Percentiles rank a stretch among this genome's conserved stretches.
Evolutionary conservation across 2,888 invertebrate genomes (phyloP).

Genomic region (Eugnorisma glareosa): DNA sequence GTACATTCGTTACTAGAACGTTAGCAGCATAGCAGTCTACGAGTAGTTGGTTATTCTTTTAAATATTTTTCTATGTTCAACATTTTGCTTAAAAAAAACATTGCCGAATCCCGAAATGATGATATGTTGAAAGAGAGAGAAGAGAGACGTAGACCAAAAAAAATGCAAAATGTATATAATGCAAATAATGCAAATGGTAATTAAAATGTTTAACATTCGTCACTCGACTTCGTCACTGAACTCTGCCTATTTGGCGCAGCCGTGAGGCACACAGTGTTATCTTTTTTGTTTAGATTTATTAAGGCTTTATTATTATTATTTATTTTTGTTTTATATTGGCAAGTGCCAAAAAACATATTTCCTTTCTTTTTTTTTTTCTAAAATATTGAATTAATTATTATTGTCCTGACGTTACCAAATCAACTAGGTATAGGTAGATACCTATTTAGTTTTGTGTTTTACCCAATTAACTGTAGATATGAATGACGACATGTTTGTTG

Average conservation of each 20-base stretch:
- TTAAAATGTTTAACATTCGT: too few relatives aligned
- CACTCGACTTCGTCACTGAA: neutral
- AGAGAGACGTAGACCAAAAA: too few relatives aligned
- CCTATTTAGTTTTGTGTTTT: slow-evolving; percentile 16
- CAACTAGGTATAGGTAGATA: neutral
- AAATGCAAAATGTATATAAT: too few relatives aligned
- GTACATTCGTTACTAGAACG: neutral
- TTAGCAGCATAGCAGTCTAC: neutral
- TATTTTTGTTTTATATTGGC: neutral
- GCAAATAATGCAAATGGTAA: too few relatives aligned
- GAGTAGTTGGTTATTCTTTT: neutral
- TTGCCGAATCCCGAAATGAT: neutral
- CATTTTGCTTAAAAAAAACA: neutral
- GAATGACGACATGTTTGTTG: slow-evolving; percentile 10
- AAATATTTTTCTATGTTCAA: neutral
- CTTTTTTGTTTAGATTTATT: too few relatives aligned
- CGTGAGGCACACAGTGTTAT: neutral
- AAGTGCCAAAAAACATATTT: neutral
- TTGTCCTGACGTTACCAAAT: neutral
- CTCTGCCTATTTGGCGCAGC: neutral
- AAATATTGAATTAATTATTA: neutral
- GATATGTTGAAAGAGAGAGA: too few relatives aligned
- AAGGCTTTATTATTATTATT: too few relatives aligned
- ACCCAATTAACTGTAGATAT: slow-evolving; percentile 6
- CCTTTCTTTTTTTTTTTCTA: neutral